Base-by-base conservation (phyloP, 2,113 vertebrate species). In the Delphinapterus leucas region DNA sequence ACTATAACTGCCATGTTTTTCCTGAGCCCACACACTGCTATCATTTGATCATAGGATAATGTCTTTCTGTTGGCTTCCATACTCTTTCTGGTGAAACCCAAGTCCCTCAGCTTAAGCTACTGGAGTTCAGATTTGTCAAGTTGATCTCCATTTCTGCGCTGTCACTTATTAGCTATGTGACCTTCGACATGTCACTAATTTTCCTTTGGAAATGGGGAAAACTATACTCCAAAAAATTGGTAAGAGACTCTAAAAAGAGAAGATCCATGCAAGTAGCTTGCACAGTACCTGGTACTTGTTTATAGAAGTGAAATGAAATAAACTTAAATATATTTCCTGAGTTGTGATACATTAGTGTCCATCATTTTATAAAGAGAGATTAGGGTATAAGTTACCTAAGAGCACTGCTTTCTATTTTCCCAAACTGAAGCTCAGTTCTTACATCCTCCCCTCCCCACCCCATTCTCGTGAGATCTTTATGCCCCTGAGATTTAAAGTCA, bases 401-500 rank as follows among this genome's bases (percentile, higher is more conserved):
- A 93, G 23, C 33, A 87, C 9, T 38, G 41, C 26, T 94, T 91
- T 93, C 2, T 85, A 79, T 74, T 89, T 83, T 49, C 15, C 28
- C 63, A 93, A 61, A 79, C 9, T 15, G 38, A 87, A 85, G 23
- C 26, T 96, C 58, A 49, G 21, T 44, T 80, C 41, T 65, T 82
- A 70, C 1, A 31, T 26, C 9, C 53, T 17, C 15, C n/a, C n/a
- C n/a, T 5, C 61, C 25, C 26, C 11, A 5, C 6, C 21, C 25
- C 23, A 65, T 61, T 81, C 53, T 95, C 73, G n/a, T 83, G 71
- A 80, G 80, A 65, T 49, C 13, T 93, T 88, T 77, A 61, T 89
- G 63, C n/a, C 49, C 11, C 25, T 81, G 31, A 93, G 53, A 96
- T 67, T 85, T 97, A 80, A 76, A 90, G 11, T 88, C 53, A 88